These are phyloP conservation scores for Tribolium freemani DNA, from an alignment of 2,888 invertebrate species.

Conservation along the genomic window DNA sequence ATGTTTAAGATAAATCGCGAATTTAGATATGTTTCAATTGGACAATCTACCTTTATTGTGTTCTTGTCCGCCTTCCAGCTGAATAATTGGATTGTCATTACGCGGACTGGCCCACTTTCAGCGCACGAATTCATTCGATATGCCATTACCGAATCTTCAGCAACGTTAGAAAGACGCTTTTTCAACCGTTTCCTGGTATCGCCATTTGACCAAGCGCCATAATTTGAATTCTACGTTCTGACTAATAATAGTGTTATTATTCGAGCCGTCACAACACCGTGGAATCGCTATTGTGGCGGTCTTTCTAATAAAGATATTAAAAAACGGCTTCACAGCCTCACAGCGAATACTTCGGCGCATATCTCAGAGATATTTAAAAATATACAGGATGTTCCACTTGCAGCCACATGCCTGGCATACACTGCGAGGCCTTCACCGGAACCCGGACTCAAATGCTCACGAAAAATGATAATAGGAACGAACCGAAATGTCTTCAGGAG, in stretches of 20 bases:
- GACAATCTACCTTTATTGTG: slow-evolving; percentile 58
- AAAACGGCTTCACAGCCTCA: not conserved
- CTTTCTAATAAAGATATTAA: slow-evolving; percentile 21
- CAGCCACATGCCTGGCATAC: not conserved
- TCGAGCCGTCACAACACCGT: slow-evolving; percentile 16
- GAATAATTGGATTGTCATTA: slow-evolving; percentile 52
- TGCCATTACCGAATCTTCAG: slow-evolving; percentile 1
- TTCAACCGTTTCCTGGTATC: not conserved
- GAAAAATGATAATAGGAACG: too few species aligned
- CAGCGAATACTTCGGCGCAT: not conserved
- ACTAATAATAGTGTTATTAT: slow-evolving; percentile 27
- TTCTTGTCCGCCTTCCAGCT: slow-evolving; percentile 54
- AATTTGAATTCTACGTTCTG: slow-evolving; percentile 10
- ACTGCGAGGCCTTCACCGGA: not conserved
- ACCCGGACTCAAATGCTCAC: too few species aligned
- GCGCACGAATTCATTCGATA: slow-evolving; percentile 17
- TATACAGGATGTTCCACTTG: slow-evolving; percentile 2
- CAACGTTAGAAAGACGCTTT: not conserved
- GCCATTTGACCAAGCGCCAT: slow-evolving; percentile 12
- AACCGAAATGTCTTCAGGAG: too few species aligned
- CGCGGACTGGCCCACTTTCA: slow-evolving; percentile 43
- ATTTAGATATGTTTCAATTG: slow-evolving; percentile 62
- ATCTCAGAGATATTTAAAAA: not conserved
- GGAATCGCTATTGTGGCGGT: slow-evolving; percentile 28
- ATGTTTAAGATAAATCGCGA: slow-evolving; percentile 62